Percentiles rank a stretch among this genome's conserved stretches.
phyloP scores from a whole-genome alignment of 2,888 invertebrate genomes.

The Platypus cylindrus region DNA sequence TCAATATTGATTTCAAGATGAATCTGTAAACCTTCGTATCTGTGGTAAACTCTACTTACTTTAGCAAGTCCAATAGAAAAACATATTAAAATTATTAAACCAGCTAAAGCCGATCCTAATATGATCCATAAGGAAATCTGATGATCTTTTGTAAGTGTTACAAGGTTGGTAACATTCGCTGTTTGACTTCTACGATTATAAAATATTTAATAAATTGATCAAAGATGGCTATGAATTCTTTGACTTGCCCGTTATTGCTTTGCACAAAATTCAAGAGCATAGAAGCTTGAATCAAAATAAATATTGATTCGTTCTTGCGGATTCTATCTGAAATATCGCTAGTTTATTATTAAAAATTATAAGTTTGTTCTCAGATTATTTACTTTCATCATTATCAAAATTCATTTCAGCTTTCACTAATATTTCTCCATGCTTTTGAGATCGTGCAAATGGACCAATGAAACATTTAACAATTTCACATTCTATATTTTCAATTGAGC shows the following conservation, averaged over 20 bases:
- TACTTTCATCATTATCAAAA: conserved; percentile 4
- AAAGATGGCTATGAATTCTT: no score
- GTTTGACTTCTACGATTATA: no score
- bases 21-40: not conserved
- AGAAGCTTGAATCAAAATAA: conserved; percentile 2
- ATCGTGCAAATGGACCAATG: conserved; percentile 26
- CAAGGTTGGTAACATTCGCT: no score
- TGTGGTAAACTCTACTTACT: conserved; percentile 1
- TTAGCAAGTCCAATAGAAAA: conserved; percentile 5
- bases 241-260: conserved; percentile 6
- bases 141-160: conserved; percentile 6
- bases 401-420: conserved; percentile 4
- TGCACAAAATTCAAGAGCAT: conserved; percentile 3
- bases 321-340: conserved; percentile 7
- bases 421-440: conserved; percentile 8
- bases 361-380: no score
- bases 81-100: conserved; percentile 10
- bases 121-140: conserved; percentile 9
- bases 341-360: no score
- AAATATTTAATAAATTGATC: no score
- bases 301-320: conserved; percentile 1
- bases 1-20: no score
- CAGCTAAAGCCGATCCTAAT: conserved; percentile 8
- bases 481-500: conserved; percentile 23
- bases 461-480: conserved; percentile 30